These are phyloP conservation scores for Endotricha flammealis DNA, from an alignment of 2,888 invertebrate genomes.

Conservation along the genomic window DNA sequence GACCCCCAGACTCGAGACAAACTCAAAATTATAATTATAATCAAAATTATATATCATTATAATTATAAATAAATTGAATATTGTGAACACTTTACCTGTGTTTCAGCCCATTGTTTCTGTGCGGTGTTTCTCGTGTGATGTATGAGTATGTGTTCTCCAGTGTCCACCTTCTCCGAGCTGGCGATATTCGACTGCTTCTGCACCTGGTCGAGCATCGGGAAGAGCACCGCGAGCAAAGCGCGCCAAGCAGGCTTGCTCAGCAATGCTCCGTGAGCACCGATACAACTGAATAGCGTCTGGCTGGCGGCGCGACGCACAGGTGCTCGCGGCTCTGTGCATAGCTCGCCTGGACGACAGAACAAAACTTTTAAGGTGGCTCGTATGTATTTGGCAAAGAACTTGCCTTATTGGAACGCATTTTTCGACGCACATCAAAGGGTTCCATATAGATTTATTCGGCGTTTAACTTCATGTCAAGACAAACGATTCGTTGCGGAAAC, in stretches of 20 bases:
- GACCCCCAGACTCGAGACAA: no score
- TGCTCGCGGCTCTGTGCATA: constrained; percentile 96
- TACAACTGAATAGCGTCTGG: constrained; percentile 98
- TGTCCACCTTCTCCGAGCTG: constrained; percentile 89
- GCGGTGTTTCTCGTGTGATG: constrained; percentile 99
- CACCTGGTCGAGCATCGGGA: constrained; percentile 95
- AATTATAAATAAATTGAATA: no score
- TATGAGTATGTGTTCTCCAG: constrained; percentile 95
- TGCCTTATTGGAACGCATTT: no score
- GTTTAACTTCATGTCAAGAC: no score
- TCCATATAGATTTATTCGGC: no score
- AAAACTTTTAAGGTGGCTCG: no score
- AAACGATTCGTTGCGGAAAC: no score
- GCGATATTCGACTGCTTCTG: constrained; percentile 84
- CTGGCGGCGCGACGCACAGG: constrained; percentile 98
- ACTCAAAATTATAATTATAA: no score
- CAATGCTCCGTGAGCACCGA: constrained; percentile 95
- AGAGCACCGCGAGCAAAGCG: constrained; percentile 94
- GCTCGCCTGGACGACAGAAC: constrained; percentile 84
- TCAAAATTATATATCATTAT: no score
- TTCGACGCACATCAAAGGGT: no score
- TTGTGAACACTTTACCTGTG: constrained; percentile 84
- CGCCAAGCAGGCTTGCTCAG: constrained; percentile 95
- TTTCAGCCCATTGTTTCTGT: constrained; percentile 99
- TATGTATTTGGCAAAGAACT: no score